These are phyloP conservation scores for Mormyrus hasselquistii DNA, from an alignment of 2,797 vertebrate species.

Conservation along the genomic window DNA sequence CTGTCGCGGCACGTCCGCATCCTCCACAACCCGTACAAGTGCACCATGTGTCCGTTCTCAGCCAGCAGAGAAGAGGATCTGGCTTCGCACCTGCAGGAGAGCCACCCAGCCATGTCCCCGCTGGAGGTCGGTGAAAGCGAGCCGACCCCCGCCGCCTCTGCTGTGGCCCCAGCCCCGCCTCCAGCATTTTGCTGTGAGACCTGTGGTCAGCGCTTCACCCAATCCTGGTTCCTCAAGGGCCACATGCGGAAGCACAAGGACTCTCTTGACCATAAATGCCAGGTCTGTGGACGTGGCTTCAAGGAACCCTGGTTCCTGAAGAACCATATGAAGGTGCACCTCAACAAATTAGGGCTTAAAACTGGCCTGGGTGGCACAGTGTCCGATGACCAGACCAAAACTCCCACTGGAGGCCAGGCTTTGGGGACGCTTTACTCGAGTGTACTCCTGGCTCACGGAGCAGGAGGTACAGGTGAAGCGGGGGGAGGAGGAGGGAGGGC, in stretches of 20 bases:
- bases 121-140: conserved; percentile 16
- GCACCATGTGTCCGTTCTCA: conserved; percentile 81
- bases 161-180: conserved; percentile 45
- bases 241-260: conserved; percentile 95
- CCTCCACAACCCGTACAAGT: conserved; percentile 87
- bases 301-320: conserved; percentile 95
- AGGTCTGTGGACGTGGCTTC: conserved; percentile 87
- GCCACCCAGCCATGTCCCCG: conserved; percentile 60
- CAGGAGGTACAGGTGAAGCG: conserved; percentile 33
- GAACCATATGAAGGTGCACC: conserved; percentile 94
- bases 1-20: conserved; percentile 83
- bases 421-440: conserved; percentile 81
- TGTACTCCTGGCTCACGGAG: conserved; percentile 65
- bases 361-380: conserved; percentile 52
- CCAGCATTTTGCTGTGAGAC: conserved; percentile 81
- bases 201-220: conserved; percentile 86
- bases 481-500: conserved; percentile 46
- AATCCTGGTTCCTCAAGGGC: conserved; percentile 91
- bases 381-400: conserved; percentile 59
- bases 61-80: conserved; percentile 80
- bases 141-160: conserved; percentile 27
- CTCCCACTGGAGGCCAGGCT: conserved; percentile 56
- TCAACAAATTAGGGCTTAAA: conserved; percentile 81
- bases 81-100: conserved; percentile 75
- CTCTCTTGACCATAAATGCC: conserved; percentile 87